Conservation (phyloP, 2,797 vertebrate genomes). For the Artibeus jamaicensis region DNA sequence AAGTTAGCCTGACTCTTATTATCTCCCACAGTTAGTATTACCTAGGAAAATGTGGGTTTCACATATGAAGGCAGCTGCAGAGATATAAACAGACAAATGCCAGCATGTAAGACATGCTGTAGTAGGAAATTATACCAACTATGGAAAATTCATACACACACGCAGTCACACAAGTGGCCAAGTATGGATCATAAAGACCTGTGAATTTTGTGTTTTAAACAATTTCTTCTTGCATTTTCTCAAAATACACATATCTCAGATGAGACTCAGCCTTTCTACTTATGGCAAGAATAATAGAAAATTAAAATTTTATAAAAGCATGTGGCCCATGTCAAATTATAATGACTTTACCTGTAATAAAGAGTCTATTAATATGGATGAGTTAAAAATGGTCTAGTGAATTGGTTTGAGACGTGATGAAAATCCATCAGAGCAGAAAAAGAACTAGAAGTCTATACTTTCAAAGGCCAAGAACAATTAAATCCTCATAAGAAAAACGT, state of each 20-base stretch:
- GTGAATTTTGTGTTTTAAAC: background rate
- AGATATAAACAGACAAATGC: background rate
- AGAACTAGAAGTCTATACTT: constrained; percentile 52
- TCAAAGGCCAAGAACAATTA: constrained; percentile 60
- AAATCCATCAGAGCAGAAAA: constrained; percentile 52
- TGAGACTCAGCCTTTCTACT: constrained; percentile 52
- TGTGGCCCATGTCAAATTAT: constrained; percentile 67
- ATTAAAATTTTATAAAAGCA: constrained; percentile 81
- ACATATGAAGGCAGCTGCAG: background rate
- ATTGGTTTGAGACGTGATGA: constrained; percentile 49
- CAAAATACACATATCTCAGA: constrained; percentile 34
- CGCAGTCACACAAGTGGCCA: background rate
- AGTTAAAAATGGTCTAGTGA: constrained; percentile 66
- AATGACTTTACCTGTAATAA: constrained; percentile 75
- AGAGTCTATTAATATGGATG: constrained; percentile 79
- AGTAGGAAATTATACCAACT: background rate
- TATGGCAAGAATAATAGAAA: constrained; percentile 74
- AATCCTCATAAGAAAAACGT: constrained; percentile 48
- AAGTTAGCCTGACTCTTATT: background rate
- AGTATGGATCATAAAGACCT: background rate
- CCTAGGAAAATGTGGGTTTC: background rate
- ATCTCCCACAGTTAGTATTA: background rate
- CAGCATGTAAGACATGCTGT: background rate
- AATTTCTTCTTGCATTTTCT: background rate
- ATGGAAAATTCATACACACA: background rate